Conservation (phyloP, 2,113 vertebrate genomes). For the Hippopotamus amphibius region DNA sequence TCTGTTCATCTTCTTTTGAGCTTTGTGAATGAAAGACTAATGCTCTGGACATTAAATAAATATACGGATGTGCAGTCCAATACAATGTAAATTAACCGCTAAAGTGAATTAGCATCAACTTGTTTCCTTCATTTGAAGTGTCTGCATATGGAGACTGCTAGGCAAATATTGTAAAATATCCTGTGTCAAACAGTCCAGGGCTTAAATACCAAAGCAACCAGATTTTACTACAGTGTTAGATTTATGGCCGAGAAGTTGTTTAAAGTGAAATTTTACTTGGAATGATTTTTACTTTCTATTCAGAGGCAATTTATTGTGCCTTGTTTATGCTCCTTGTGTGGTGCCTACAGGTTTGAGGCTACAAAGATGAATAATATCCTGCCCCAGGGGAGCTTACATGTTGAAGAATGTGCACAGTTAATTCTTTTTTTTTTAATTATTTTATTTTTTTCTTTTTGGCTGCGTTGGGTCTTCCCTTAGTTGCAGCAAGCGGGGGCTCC, state of each 20-base stretch:
- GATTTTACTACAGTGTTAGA: not conserved
- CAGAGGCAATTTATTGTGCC: not conserved
- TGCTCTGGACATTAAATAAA: slow-evolving; percentile 49
- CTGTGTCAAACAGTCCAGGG: not conserved
- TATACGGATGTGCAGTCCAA: slow-evolving; percentile 32
- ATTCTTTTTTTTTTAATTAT: not conserved
- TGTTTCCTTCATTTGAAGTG: slow-evolving; percentile 18
- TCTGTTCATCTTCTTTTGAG: slow-evolving; percentile 68
- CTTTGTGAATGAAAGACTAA: slow-evolving; percentile 70
- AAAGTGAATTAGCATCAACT: slow-evolving; percentile 54
- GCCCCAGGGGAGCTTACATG: not conserved
- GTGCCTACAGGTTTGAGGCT: not conserved
- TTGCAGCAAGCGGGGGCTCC: too few relatives aligned
- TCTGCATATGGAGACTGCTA: slow-evolving; percentile 45
- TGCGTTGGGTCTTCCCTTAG: too few relatives aligned
- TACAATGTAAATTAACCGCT: slow-evolving; percentile 52
- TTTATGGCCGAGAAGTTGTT: not conserved
- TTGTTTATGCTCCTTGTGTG: not conserved
- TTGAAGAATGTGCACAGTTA: not conserved
- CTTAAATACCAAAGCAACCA: slow-evolving; percentile 1
- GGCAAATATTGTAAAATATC: slow-evolving; percentile 16
- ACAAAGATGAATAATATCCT: not conserved
- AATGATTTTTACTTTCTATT: slow-evolving; percentile 57
- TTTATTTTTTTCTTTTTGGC: too few relatives aligned
- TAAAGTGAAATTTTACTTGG: slow-evolving; percentile 47